phyloP scores from a whole-genome alignment of 2,888 invertebrate species.

The Cosmopolites sordidus region DNA sequence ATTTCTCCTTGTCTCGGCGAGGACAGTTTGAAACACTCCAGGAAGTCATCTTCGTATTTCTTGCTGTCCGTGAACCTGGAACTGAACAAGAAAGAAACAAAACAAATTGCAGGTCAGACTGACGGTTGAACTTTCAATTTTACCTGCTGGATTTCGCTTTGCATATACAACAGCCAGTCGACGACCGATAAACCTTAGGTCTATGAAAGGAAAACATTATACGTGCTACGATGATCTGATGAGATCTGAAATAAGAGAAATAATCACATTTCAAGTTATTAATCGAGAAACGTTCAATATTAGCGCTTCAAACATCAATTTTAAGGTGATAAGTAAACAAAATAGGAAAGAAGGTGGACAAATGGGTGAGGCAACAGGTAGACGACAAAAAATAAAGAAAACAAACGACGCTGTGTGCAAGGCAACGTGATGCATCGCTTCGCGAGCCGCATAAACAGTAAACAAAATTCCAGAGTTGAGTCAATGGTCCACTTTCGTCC shows the following conservation, averaged over 20 bases:
- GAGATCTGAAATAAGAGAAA: too few species aligned
- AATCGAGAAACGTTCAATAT: too few species aligned
- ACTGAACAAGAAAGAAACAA: constrained; percentile 50
- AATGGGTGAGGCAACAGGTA: too few species aligned
- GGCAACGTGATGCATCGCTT: not conserved
- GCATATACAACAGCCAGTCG: constrained; percentile 82
- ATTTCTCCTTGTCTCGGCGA: constrained; percentile 76
- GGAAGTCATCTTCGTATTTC: constrained; percentile 77
- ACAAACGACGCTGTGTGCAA: not conserved
- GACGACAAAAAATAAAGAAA: too few species aligned
- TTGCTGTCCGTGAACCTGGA: constrained; percentile 81
- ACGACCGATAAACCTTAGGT: constrained; percentile 78
- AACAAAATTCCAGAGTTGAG: constrained; percentile 23
- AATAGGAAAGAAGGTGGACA: too few species aligned
- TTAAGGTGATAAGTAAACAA: too few species aligned
- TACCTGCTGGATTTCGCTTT: constrained; percentile 80
- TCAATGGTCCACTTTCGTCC: constrained; percentile 23
- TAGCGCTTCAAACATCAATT: too few species aligned
- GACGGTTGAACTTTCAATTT: too few species aligned
- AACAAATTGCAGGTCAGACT: too few species aligned
- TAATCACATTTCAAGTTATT: too few species aligned
- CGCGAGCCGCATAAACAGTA: constrained; percentile 4
- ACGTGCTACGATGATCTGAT: not conserved
- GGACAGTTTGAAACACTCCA: constrained; percentile 71
- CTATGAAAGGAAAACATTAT: constrained; percentile 81